phyloP scores from a whole-genome alignment of 1,140 invertebrate species.

The Hypothenemus hampei region DNA sequence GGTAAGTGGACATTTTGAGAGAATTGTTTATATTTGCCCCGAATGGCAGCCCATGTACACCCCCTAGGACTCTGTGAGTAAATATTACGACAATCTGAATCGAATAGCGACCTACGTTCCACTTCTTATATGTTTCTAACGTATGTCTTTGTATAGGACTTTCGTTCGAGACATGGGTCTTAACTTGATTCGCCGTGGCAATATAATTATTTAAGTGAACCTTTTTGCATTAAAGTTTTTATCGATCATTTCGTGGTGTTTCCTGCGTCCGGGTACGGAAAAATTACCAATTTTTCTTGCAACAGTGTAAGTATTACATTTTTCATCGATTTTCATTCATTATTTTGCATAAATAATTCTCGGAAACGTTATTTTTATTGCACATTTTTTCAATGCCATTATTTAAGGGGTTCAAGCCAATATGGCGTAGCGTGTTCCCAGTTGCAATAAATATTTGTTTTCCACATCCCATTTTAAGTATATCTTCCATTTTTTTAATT shows the following conservation, averaged over 20 bases:
- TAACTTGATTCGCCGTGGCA: conserved; percentile 37
- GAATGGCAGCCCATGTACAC: conserved; percentile 33
- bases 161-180: conserved; percentile 38
- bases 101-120: conserved; percentile 37
- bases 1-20: conserved; percentile 26
- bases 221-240: conserved; percentile 46
- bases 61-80: conserved; percentile 36
- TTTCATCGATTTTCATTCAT: conserved; percentile 20
- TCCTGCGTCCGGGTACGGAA: conserved; percentile 28
- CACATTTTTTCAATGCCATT: conserved; percentile 38
- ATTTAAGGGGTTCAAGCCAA: conserved; percentile 43
- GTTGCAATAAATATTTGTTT: too few species aligned
- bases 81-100: conserved; percentile 35
- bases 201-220: conserved; percentile 47
- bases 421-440: conserved; percentile 43
- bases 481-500: too few species aligned
- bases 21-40: conserved; percentile 31
- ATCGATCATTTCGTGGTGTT: conserved; percentile 42
- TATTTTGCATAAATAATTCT: conserved; percentile 25
- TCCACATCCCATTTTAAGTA: too few species aligned
- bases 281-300: conserved; percentile 10
- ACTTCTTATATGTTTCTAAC: conserved; percentile 37
- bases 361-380: conserved; percentile 38
- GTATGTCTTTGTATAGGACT: conserved; percentile 33
- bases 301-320: conserved; percentile 22